These are phyloP conservation scores for Brachionus calyciflorus DNA, from an alignment of 1,140 invertebrate species.

Conservation along the genomic window DNA sequence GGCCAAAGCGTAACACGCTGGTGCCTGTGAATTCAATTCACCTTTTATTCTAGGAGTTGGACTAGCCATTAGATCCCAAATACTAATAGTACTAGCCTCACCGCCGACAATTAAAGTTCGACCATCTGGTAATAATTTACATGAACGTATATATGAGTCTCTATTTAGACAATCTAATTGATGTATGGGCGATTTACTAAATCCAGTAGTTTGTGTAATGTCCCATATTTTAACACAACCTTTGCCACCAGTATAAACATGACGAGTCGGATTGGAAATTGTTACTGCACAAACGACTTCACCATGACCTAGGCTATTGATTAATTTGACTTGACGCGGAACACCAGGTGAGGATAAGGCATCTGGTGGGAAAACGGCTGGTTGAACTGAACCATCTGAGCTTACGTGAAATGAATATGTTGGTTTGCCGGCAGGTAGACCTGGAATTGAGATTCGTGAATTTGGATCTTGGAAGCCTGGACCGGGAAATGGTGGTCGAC, in stretches of 20 bases:
- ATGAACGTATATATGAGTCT: constrained; percentile 94
- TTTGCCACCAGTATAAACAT: constrained; percentile 97
- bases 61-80: constrained; percentile 75
- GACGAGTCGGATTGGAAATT: constrained; percentile 80
- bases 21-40: constrained; percentile 89
- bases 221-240: constrained; percentile 89
- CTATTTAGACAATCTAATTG: constrained; percentile 84
- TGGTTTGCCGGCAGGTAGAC: constrained; percentile 34
- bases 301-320: constrained; percentile 86
- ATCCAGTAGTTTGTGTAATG: constrained; percentile 67
- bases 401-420: constrained; percentile 89
- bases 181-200: constrained; percentile 69
- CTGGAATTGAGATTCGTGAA: constrained; percentile 31
- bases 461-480: constrained; percentile 22
- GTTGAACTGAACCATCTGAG: constrained; percentile 78
- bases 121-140: constrained; percentile 91
- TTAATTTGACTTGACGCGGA: constrained; percentile 81
- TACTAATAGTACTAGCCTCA: constrained; percentile 88
- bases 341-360: constrained; percentile 85
- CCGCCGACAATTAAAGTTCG: constrained; percentile 92
- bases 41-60: constrained; percentile 60
- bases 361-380: constrained; percentile 91
- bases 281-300: constrained; percentile 88
- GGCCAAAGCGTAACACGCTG: constrained; percentile 93
- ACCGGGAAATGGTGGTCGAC: constrained; percentile 3